A percentile compares a stretch with the other conserved stretches of the same genome.
Conservation (phyloP, 2,113 vertebrate species). For the Prochilodus magdalenae region DNA sequence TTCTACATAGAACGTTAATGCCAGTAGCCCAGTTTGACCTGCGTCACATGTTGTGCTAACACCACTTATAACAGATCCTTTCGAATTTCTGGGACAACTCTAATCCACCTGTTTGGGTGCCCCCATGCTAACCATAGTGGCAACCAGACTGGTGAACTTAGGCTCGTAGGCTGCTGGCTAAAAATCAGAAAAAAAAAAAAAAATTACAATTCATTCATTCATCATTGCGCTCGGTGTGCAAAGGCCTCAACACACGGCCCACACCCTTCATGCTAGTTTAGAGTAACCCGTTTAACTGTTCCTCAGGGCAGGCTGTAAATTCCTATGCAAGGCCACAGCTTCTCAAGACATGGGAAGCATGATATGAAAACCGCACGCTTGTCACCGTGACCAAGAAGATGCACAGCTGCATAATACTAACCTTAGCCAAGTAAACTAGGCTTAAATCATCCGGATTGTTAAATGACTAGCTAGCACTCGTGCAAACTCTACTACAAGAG, state of each 20-base stretch:
- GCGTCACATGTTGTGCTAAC: no score
- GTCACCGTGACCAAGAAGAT: conserved; percentile 32
- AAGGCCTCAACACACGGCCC: conserved; percentile 28
- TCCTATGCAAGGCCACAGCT: conserved; percentile 54
- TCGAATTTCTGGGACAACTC: no score
- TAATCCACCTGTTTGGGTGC: no score
- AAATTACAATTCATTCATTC: no score
- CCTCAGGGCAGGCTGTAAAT: conserved; percentile 54
- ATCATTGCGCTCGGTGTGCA: no score
- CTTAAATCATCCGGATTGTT: conserved; percentile 2
- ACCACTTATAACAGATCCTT: no score
- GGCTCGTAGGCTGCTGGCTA: no score
- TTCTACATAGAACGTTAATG: no score
- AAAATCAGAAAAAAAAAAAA: no score
- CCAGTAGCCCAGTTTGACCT: no score
- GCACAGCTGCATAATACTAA: conserved; percentile 52
- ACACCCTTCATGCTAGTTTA: conserved; percentile 50
- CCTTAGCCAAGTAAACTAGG: conserved; percentile 32
- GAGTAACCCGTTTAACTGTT: conserved; percentile 58
- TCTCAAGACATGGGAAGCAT: conserved; percentile 44
- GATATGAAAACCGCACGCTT: conserved; percentile 27
- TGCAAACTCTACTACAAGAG: conserved; percentile 26
- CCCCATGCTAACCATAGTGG: no score
- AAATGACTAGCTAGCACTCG: conserved; percentile 38
- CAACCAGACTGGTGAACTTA: no score